Percentiles rank a stretch among this genome's conserved stretches.
These are phyloP conservation scores for Calidris pygmaea DNA, from an alignment of 2,113 vertebrate genomes.

Conservation along the genomic window DNA sequence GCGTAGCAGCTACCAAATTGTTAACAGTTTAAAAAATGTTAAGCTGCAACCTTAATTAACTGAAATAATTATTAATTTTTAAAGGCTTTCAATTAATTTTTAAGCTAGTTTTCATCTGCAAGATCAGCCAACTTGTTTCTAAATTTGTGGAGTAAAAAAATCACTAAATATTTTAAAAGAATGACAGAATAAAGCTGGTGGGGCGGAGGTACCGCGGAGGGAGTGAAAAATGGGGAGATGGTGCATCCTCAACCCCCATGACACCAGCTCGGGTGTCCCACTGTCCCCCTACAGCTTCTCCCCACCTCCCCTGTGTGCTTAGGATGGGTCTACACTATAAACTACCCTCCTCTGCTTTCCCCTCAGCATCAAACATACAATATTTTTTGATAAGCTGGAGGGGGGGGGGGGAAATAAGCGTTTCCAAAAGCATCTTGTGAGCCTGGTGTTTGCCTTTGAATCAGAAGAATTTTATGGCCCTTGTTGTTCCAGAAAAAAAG, in stretches of 20 bases:
- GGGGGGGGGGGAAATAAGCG: too few relatives aligned
- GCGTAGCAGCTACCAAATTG: not conserved
- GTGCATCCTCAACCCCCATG: too few relatives aligned
- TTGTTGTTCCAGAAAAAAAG: not conserved
- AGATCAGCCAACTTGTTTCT: not conserved
- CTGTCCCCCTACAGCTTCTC: not conserved
- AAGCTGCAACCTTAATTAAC: slow-evolving; percentile 43
- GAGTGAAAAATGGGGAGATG: too few relatives aligned
- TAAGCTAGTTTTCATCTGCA: slow-evolving; percentile 6
- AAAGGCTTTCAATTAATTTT: slow-evolving; percentile 58
- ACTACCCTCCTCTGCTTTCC: not conserved
- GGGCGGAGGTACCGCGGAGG: rapidly evolving
- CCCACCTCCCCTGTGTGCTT: not conserved
- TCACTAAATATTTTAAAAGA: slow-evolving; percentile 41
- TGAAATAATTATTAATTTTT: slow-evolving; percentile 65
- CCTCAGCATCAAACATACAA: not conserved
- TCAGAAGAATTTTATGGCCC: not conserved
- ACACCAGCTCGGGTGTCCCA: too few relatives aligned
- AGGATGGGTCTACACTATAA: not conserved
- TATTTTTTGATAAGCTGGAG: not conserved
- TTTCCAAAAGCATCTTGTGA: not conserved
- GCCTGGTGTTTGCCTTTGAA: not conserved
- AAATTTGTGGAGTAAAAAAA: not conserved
- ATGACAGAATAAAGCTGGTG: not conserved
- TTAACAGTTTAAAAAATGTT: not conserved